phyloP scores from a whole-genome alignment of 64 coral and sea anemone genomes.

The Actinia tenebrosa region DNA sequence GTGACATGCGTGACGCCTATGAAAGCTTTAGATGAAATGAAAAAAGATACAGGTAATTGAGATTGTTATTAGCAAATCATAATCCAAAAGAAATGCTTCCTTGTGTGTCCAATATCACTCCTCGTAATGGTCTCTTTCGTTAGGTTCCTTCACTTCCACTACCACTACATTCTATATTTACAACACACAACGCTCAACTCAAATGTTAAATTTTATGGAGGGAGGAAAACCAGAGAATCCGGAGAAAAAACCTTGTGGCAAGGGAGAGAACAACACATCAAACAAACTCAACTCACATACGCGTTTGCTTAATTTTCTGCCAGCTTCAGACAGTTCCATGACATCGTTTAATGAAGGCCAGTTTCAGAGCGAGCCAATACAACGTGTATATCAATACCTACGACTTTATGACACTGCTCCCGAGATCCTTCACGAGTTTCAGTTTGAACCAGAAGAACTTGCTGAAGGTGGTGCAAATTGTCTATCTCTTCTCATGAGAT shows the following conservation, averaged over 20 bases:
- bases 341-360: slow-evolving; percentile 41
- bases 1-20: background rate
- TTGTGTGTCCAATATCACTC: too few relatives aligned
- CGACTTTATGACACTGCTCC: slow-evolving; percentile 13
- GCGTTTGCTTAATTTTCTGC: background rate
- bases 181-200: too few relatives aligned
- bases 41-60: background rate
- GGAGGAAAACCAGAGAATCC: too few relatives aligned
- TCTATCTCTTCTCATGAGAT: slow-evolving; percentile 23
- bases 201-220: too few relatives aligned
- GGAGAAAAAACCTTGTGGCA: too few relatives aligned
- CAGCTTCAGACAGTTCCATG: background rate
- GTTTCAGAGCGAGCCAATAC: slow-evolving; percentile 48
- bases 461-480: slow-evolving; percentile 17
- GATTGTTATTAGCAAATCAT: too few relatives aligned
- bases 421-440: slow-evolving; percentile 28
- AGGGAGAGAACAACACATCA: too few relatives aligned
- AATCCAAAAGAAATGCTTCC: too few relatives aligned
- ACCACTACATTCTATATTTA: too few relatives aligned
- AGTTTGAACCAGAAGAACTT: slow-evolving; percentile 13
- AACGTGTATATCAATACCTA: slow-evolving; percentile 59
- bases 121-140: too few relatives aligned
- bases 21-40: background rate
- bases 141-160: too few relatives aligned
- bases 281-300: background rate